Conservation (phyloP, 37 sponge, comb jelly and placozoan genomes). For the Geodia barretti region DNA sequence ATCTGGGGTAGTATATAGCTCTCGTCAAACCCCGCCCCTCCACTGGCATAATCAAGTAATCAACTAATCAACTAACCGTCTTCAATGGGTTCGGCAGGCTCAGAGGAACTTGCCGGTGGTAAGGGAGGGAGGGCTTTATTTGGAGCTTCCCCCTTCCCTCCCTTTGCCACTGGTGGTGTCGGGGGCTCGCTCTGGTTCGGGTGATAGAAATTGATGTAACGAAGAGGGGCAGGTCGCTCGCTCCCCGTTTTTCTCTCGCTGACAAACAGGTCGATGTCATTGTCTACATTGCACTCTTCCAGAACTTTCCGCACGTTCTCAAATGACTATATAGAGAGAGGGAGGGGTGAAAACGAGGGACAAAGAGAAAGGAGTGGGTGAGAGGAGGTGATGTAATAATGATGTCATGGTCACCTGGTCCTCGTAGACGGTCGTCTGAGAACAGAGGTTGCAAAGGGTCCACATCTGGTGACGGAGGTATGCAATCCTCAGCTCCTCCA, state of each 20-base stretch:
- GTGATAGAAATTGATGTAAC: slow-evolving; percentile 84
- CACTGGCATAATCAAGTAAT: too few relatives aligned
- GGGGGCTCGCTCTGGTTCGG: background rate
- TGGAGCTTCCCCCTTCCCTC: background rate
- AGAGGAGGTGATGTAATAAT: slow-evolving; percentile 1
- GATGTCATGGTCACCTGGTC: slow-evolving; percentile 62
- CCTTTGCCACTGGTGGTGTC: background rate
- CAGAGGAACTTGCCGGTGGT: too few relatives aligned
- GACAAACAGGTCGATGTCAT: slow-evolving; percentile 90
- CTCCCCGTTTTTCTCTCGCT: slow-evolving; percentile 60
- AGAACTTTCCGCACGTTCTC: slow-evolving; percentile 78
- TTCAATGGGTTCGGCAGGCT: too few relatives aligned
- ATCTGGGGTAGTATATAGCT: too few relatives aligned
- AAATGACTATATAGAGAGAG: slow-evolving; percentile 32
- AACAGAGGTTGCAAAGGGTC: slow-evolving; percentile 68
- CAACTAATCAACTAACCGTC: too few relatives aligned
- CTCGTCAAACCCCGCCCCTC: background rate
- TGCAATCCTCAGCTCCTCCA: slow-evolving; percentile 84
- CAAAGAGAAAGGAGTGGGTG: background rate
- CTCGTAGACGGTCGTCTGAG: slow-evolving; percentile 68
- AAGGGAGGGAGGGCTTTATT: slow-evolving; percentile 3
- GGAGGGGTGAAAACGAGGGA: background rate
- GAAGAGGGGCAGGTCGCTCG: slow-evolving; percentile 71
- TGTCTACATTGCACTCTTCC: slow-evolving; percentile 84
- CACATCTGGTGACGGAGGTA: slow-evolving; percentile 84